Base-by-base conservation (phyloP, 2,888 invertebrate species). In the Nomada ferruginata region DNA sequence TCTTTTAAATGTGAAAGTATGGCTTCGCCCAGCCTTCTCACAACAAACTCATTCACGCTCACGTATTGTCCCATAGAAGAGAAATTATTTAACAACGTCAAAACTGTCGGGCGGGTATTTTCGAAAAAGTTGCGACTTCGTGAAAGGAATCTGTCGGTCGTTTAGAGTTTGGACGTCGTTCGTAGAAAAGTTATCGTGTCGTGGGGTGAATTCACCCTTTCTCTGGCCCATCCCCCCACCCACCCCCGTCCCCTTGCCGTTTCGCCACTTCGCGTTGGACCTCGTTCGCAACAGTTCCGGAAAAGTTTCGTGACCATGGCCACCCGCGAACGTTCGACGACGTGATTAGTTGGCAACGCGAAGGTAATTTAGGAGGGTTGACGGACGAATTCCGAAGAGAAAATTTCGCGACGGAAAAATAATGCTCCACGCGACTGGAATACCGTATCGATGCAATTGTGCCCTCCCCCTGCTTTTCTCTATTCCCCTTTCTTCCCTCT, bases 71-170 rank as follows among this genome's bases (percentile, higher is more conserved):
- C 1, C 13, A 47, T n/a, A 23, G 79, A 0, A 10, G 42, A 68
- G 53, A 76, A 84, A 87, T 87, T 86, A 86, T 88, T 88, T 83
- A 79, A 78, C 60, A 71, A 86, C 75, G 86, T 84, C 76, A 73
- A 74, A 87, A 84, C 77, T 57, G 53, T 47, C 50, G 55, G 20
- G 13, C 18, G 66, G 61, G 55, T 70, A 63, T 79, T 79, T 63
- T 72, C 79, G 50, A 74, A 55, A 65, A 82, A 82, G 78, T 87
- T 83, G 74, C 63, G 44, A 42, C 59, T 47, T 23, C 70, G 79
- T 29, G 77, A 61, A 74, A 59, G 76, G 78, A 86, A 86, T 86
- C 78, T 42, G 72, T 71, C 36, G 71, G 74, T 66, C 81, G 76
- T 79, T 79, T 57, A 59, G 63, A 36, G 68, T 77, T 63, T 64